A percentile compares a stretch with the other conserved stretches of the same genome.
Evolutionary conservation across 2,797 vertebrate species (phyloP).

Genomic region (Sebastes oblongus): DNA sequence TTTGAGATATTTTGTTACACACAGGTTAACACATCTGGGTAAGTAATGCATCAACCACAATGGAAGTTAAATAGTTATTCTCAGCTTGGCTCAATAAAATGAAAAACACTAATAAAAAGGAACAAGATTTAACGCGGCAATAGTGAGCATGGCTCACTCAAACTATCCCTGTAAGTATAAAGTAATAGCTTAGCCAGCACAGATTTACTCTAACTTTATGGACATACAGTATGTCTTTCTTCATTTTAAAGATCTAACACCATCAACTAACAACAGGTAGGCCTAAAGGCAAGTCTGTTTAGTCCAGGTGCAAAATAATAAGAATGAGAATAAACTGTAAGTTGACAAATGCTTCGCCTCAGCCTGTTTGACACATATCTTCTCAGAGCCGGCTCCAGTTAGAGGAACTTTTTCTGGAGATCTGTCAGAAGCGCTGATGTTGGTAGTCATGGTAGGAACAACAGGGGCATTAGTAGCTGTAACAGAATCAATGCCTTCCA

Average conservation of each 20-base stretch:
- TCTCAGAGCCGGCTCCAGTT: too few relatives aligned
- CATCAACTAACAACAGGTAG: not conserved
- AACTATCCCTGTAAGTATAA: not conserved
- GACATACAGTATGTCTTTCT: not conserved
- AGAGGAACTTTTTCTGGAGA: slow-evolving; percentile 80
- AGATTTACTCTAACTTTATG: not conserved
- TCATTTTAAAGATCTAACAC: not conserved
- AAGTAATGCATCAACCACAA: too few relatives aligned
- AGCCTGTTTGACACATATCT: too few relatives aligned
- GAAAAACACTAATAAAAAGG: too few relatives aligned
- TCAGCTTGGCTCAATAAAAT: too few relatives aligned
- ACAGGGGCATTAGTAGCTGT: slow-evolving; percentile 9
- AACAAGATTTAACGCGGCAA: too few relatives aligned
- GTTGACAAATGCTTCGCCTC: not conserved
- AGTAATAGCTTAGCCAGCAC: not conserved
- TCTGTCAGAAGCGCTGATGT: slow-evolving; percentile 80
- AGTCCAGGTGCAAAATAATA: not conserved
- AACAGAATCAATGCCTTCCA: slow-evolving; percentile 75
- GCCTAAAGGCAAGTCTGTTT: not conserved
- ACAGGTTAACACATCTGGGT: too few relatives aligned
- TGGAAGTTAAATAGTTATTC: too few relatives aligned
- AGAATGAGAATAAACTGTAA: not conserved
- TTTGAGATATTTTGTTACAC: too few relatives aligned
- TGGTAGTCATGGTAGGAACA: not conserved
- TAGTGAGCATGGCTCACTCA: too few relatives aligned